Evolutionary conservation across 2,888 invertebrate species (phyloP), one percentile per base, ranked within the genome.

Genomic region (Tryphoninae sp.): DNA sequence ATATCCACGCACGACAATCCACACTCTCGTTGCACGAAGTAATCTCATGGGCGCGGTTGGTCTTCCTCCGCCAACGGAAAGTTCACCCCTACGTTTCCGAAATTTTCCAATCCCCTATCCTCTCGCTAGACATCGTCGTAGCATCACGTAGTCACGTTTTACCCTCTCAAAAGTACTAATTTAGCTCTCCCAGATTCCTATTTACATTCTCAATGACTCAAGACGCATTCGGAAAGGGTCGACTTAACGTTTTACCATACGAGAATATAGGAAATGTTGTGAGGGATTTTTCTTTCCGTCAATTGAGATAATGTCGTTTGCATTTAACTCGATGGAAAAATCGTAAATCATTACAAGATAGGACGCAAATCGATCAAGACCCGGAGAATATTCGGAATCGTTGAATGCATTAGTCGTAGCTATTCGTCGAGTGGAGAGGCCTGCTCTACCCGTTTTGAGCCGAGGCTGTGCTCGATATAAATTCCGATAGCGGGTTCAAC

Each of bases 31-130:
- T 16, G 72, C 73, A 62, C 51, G 51, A 51, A 16, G 19, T 33
- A 49, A 26, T 16, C 45, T 49, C 65, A 58, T 55, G 64, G 65
- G 64, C 55, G 74, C 42, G 65, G 64, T 65, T 64, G 55, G 33
- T 49, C 26, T 11, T 65, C 49, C 61, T 61, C 61, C 26, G 40
- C 51, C 40, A 22, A 26, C 33, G 76, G 67, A 68, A 76, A 72
- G 51, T 72, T 68, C 40, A 33, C 19, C 59, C 26, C 8, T 9
- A 8, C 71, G 65, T 58, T 77, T 76, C 76, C 42, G 40, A 80
- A 80, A 77, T 53, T 68, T 80, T 80, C 80, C 80, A 80, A 58
- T 61, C 22, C 55, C 61, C 55, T 19, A 77, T 61, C 26, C 67
- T 45, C 2, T 33, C 33, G 33, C 6, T 33, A 4, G 1, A 33